These are phyloP conservation scores for Drosophila sulfurigaster DNA, from an alignment of 1,140 invertebrate species.

Conservation along the genomic window DNA sequence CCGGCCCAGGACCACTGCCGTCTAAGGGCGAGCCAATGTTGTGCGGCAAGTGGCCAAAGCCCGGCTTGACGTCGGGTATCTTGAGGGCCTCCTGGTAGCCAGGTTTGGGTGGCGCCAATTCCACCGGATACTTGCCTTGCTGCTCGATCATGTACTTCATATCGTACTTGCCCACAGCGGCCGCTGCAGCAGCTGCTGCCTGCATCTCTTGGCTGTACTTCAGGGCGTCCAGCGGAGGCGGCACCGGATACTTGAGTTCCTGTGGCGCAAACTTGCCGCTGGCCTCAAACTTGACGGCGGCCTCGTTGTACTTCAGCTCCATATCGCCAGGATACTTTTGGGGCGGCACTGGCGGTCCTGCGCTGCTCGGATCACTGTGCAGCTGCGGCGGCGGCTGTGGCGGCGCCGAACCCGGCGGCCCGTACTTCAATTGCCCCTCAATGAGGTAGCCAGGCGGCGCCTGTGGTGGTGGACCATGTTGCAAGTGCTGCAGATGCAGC, in stretches of 20 bases:
- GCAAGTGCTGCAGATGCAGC: slow-evolving; percentile 63
- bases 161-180: slow-evolving; percentile 77
- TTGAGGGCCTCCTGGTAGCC: slow-evolving; percentile 75
- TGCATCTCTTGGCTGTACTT: slow-evolving; percentile 84
- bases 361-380: slow-evolving; percentile 60
- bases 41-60: slow-evolving; percentile 70
- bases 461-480: slow-evolving; percentile 52
- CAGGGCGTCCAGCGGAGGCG: slow-evolving; percentile 71
- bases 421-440: slow-evolving; percentile 78
- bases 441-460: slow-evolving; percentile 73
- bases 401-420: slow-evolving; percentile 50
- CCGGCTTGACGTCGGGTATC: slow-evolving; percentile 76
- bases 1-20: slow-evolving; percentile 28
- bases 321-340: slow-evolving; percentile 80
- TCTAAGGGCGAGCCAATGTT: slow-evolving; percentile 50
- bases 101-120: slow-evolving; percentile 61
- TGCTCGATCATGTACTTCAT: slow-evolving; percentile 84
- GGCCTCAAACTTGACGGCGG: slow-evolving; percentile 59
- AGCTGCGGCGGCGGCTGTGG: slow-evolving; percentile 72
- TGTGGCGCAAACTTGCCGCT: slow-evolving; percentile 67
- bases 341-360: slow-evolving; percentile 38
- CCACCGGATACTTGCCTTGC: slow-evolving; percentile 72
- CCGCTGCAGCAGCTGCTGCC: slow-evolving; percentile 63
- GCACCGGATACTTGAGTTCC: slow-evolving; percentile 79
- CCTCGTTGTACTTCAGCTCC: slow-evolving; percentile 76